Conservation (phyloP, 2,797 vertebrate genomes). For the Acanthis flammea region DNA sequence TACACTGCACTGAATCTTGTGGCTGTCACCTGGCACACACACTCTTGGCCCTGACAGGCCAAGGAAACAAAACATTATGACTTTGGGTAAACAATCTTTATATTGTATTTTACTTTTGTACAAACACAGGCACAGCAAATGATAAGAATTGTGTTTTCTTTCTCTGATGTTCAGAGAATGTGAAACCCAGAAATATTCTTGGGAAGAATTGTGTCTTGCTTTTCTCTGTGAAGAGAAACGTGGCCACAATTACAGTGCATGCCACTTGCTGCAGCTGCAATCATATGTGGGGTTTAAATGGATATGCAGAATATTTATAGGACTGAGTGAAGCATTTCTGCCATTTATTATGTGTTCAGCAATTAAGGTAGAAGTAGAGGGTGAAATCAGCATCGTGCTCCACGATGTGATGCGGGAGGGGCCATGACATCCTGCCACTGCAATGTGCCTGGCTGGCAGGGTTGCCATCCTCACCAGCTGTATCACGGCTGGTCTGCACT, state of each 20-base stretch:
- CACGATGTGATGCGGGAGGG: fast-evolving
- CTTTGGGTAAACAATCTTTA: no score
- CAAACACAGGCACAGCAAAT: no score
- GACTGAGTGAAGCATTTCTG: not conserved
- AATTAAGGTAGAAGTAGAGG: not conserved
- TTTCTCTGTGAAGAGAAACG: not conserved
- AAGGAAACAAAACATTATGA: no score
- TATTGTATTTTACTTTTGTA: no score
- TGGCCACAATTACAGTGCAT: not conserved
- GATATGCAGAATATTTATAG: not conserved
- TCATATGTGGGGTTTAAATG: not conserved
- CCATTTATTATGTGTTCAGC: not conserved
- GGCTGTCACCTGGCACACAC: no score
- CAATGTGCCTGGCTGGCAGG: not conserved
- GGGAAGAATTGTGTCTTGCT: not conserved
- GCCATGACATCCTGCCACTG: not conserved
- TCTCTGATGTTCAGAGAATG: not conserved
- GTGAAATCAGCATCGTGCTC: not conserved
- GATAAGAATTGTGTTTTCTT: no score
- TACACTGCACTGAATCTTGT: no score
- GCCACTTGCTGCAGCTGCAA: not conserved
- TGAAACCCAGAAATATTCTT: not conserved
- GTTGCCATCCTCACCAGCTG: not conserved
- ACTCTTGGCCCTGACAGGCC: no score
- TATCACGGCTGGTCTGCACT: not conserved